Evolutionary conservation across 2,888 invertebrate genomes (phyloP), one percentile per base, ranked within the genome.

Genomic region (Melanargia galathea): DNA sequence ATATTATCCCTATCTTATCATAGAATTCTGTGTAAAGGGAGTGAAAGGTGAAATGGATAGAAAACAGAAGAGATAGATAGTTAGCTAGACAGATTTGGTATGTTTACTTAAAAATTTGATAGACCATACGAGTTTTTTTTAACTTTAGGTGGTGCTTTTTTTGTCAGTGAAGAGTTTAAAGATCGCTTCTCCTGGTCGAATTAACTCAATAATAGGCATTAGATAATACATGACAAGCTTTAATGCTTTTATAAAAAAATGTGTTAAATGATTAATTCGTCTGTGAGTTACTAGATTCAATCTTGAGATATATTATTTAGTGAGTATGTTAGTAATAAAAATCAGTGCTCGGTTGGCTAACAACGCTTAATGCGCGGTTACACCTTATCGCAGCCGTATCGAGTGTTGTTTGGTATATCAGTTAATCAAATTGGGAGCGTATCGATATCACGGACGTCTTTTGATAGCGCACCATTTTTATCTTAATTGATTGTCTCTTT

Each of bases 361-460:
- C 86, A 87, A 75, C 84, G 80, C 80, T 89, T 89, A 89, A 88
- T 83, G 81, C 82, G 77, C 78, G 79, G 78, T 84, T 86, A 85
- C 84, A 82, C 79, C 72, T 83, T 86, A 87, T 87, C 88, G 83
- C 70, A 69, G 80, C 85, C 83, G 84, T 87, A 87, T 86, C 86
- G 81, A 86, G 83, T 87, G 88, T 86, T 82, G 84, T 86, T 82
- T 75, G 73, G 79, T 79, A 81, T 87, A 88, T 90, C 89, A 84
- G 80, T 82, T 87, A 87, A 90, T 89, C 89, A 88, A 89, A 89
- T 87, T 88, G 86, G 87, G 86, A 84, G 83, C 88, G 86, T 83
- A 84, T 86, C 86, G 87, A 80, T 90, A 89, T 84, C 87, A 75
- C 74, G 74, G 80, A 81, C 84, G 83, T 83, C 79, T 85, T 77